phyloP scores from a whole-genome alignment of 2,888 invertebrate species.

The Euproctis similis region DNA sequence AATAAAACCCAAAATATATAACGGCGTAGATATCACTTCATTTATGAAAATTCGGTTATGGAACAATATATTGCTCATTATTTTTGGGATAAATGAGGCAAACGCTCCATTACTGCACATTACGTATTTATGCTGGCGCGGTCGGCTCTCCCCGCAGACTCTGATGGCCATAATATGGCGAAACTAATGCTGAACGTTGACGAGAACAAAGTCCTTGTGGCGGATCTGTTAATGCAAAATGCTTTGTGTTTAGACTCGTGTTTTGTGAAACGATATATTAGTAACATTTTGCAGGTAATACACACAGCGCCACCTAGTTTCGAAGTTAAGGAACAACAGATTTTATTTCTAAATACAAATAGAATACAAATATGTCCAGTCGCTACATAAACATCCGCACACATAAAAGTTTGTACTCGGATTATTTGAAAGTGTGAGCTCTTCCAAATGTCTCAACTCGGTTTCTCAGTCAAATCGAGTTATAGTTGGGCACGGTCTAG shows the following conservation, averaged over 20 bases:
- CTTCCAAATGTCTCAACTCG: conserved; percentile 35
- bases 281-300: too few relatives aligned
- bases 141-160: conserved; percentile 23
- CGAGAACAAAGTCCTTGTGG: conserved; percentile 10
- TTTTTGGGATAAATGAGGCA: conserved; percentile 17
- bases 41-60: conserved; percentile 14
- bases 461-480: conserved; percentile 51
- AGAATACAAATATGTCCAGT: too few relatives aligned
- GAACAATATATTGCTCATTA: conserved; percentile 22
- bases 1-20: too few relatives aligned
- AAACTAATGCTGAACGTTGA: conserved; percentile 11
- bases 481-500: conserved; percentile 35
- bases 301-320: too few relatives aligned
- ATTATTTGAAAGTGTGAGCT: too few relatives aligned
- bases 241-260: too few relatives aligned
- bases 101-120: conserved; percentile 53
- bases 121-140: conserved; percentile 43
- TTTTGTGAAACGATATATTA: too few relatives aligned
- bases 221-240: neutral
- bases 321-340: too few relatives aligned
- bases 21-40: conserved; percentile 6
- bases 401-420: too few relatives aligned
- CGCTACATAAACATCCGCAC: too few relatives aligned
- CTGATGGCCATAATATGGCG: conserved; percentile 18
- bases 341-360: too few relatives aligned